A percentile compares a stretch with the other conserved stretches of the same genome.
Evolutionary conservation across 2,113 vertebrate genomes (phyloP).

Genomic region (Hyla sarda): DNA sequence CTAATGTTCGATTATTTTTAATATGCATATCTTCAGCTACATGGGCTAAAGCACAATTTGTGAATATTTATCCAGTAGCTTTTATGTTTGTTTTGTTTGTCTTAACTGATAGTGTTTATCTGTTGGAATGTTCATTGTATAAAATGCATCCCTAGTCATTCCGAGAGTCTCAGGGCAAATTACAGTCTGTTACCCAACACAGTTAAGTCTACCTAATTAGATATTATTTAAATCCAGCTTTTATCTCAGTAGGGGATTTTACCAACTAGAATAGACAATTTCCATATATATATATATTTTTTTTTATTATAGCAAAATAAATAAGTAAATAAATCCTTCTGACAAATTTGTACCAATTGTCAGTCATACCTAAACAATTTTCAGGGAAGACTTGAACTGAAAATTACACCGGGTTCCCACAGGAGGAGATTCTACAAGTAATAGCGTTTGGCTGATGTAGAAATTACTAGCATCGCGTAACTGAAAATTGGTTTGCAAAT

Average conservation of each 20-base stretch:
- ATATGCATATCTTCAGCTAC: neutral
- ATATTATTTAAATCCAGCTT: constrained; percentile 34
- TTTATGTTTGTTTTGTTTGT: neutral
- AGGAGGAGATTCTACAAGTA: constrained; percentile 12
- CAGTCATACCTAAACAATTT: constrained; percentile 22
- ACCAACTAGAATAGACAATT: neutral
- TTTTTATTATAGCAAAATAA: neutral
- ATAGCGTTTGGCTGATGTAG: constrained; percentile 16
- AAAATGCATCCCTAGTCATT: constrained; percentile 25
- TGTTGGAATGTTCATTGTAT: constrained; percentile 18
- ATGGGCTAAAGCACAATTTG: no score
- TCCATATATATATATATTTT: neutral
- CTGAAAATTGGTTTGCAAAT: constrained; percentile 14
- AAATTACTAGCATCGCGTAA: constrained; percentile 21
- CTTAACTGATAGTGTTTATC: constrained; percentile 14
- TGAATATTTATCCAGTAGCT: neutral
- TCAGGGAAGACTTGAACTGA: neutral
- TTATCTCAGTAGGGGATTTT: constrained; percentile 38
- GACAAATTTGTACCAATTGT: constrained; percentile 8
- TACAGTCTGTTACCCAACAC: constrained; percentile 14
- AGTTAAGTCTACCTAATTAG: constrained; percentile 41
- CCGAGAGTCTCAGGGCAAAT: constrained; percentile 23
- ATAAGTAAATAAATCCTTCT: no score
- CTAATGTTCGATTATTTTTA: no score
- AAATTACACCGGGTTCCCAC: constrained; percentile 5